phyloP scores from a whole-genome alignment of 2,113 vertebrate genomes.

The Theristicus caerulescens region DNA sequence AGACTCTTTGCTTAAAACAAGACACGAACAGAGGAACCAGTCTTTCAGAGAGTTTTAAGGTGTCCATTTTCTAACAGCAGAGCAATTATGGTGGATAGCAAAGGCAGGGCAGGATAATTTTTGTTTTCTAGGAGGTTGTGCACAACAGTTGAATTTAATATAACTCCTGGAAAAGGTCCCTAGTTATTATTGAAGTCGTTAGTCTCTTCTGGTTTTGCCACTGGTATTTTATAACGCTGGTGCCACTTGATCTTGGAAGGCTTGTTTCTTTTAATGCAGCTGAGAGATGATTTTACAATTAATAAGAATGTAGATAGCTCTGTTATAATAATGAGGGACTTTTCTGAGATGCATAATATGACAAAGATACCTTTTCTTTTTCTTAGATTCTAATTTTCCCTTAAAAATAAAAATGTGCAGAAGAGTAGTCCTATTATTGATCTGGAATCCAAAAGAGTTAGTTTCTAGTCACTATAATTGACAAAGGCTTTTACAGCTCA shows the following conservation, averaged over 20 bases:
- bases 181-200: neutral
- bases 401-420: neutral
- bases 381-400: neutral
- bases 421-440: conserved; percentile 62
- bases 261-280: neutral
- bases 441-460: conserved; percentile 72
- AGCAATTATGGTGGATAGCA: neutral
- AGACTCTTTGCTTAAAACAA: neutral
- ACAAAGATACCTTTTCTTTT: conserved; percentile 15
- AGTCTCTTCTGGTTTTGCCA: neutral
- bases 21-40: neutral
- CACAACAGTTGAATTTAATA: neutral
- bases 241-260: conserved; percentile 44
- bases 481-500: conserved; percentile 77
- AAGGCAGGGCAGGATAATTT: neutral
- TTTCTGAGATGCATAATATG: neutral
- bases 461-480: conserved; percentile 71
- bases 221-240: neutral
- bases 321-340: neutral
- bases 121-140: neutral
- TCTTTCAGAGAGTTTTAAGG: neutral
- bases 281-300: conserved; percentile 16
- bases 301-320: neutral
- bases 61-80: neutral
- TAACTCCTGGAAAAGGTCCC: neutral